phyloP scores from a whole-genome alignment of 1,140 invertebrate genomes.

The Limonius californicus region DNA sequence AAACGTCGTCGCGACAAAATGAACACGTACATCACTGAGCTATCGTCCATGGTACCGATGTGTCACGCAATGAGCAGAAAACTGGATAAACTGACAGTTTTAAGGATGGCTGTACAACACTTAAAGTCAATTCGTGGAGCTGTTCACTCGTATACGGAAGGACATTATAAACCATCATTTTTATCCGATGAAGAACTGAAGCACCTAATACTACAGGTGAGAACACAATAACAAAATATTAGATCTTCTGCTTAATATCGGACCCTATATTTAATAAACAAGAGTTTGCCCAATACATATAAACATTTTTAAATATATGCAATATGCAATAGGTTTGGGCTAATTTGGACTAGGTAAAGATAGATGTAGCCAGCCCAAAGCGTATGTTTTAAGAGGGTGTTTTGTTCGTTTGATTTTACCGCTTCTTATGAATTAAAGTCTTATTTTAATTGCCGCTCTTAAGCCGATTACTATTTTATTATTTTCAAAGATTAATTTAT shows the following conservation, averaged over 20 bases:
- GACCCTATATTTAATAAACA: too few relatives aligned
- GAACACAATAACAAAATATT: constrained; percentile 12
- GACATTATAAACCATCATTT: constrained; percentile 81
- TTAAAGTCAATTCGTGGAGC: constrained; percentile 76
- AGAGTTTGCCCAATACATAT: too few relatives aligned
- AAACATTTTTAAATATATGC: too few relatives aligned
- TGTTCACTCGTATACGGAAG: constrained; percentile 75
- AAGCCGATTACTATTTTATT: too few relatives aligned
- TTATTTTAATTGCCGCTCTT: too few relatives aligned
- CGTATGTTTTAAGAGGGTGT: too few relatives aligned
- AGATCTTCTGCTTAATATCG: neutral
- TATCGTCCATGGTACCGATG: constrained; percentile 89
- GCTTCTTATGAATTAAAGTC: too few relatives aligned
- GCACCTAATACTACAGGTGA: constrained; percentile 61
- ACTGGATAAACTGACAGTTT: constrained; percentile 88
- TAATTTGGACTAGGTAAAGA: too few relatives aligned
- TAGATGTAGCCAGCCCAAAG: too few relatives aligned
- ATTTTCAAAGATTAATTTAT: too few relatives aligned
- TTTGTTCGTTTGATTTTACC: too few relatives aligned
- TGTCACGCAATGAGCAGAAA: constrained; percentile 90
- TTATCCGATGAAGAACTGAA: constrained; percentile 88
- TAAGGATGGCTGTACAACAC: constrained; percentile 92
- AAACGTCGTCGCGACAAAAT: constrained; percentile 92
- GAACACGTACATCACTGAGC: constrained; percentile 91
- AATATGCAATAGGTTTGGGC: too few relatives aligned